Conservation (phyloP, 2,113 vertebrate species). For the Canis aureus region DNA sequence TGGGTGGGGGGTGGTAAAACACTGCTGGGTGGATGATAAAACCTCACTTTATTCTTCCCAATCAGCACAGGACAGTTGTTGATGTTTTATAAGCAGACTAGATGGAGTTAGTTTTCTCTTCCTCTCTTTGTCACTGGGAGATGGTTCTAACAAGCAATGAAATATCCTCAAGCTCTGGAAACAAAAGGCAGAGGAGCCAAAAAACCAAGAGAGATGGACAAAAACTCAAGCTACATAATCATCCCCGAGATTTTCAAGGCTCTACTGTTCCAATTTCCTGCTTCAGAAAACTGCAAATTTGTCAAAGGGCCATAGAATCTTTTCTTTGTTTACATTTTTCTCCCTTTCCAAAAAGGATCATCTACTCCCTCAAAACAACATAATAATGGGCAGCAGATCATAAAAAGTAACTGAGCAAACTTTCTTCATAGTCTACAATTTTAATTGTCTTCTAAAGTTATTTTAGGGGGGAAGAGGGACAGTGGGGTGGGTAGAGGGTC, state of each 20-base stretch:
- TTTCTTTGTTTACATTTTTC: constrained; percentile 17
- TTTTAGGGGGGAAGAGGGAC: background rate
- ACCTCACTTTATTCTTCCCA: background rate
- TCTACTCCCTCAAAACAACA: constrained; percentile 51
- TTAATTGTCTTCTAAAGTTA: background rate
- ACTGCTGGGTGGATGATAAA: background rate
- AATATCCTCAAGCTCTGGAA: background rate
- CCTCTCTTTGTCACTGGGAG: background rate
- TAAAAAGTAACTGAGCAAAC: background rate
- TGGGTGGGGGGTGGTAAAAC: background rate
- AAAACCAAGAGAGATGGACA: background rate
- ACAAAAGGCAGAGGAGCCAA: constrained; percentile 1
- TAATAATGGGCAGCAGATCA: background rate
- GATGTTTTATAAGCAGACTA: background rate
- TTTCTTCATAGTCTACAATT: background rate
- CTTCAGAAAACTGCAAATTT: background rate
- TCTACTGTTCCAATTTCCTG: background rate
- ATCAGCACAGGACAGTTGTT: background rate
- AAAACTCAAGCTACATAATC: background rate
- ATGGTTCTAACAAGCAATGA: background rate
- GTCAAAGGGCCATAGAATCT: background rate
- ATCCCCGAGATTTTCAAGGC: background rate
- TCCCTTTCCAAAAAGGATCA: constrained; percentile 40
- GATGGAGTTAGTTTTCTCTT: background rate
- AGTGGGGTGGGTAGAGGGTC: background rate